These are phyloP conservation scores for Psammodynastes pulverulentus DNA, from an alignment of 2,113 vertebrate genomes.

Conservation along the genomic window DNA sequence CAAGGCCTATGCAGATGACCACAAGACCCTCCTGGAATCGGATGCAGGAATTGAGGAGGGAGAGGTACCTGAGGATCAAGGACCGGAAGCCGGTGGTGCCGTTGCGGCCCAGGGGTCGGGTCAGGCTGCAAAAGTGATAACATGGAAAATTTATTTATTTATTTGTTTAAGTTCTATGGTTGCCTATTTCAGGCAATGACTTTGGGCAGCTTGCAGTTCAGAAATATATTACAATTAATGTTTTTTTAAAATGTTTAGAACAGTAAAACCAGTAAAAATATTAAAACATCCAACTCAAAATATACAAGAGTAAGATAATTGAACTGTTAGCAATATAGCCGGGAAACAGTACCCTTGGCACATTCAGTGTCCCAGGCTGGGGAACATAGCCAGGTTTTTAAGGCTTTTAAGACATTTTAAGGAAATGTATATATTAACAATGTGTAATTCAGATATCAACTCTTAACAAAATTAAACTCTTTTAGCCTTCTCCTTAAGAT, in stretches of 20 bases:
- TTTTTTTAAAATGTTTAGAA: not conserved
- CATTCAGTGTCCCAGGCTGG: not conserved
- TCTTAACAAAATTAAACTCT: conserved; percentile 12
- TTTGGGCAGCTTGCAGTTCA: not conserved
- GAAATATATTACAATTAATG: not conserved
- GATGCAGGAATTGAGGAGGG: too few relatives aligned
- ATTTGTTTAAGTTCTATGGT: too few relatives aligned
- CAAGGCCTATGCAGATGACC: too few relatives aligned
- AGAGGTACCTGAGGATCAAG: too few relatives aligned
- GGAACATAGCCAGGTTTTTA: not conserved
- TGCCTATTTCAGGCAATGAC: not conserved
- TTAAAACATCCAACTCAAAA: not conserved
- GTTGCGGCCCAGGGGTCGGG: too few relatives aligned
- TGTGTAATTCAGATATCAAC: conserved; percentile 5
- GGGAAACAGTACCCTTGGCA: not conserved
- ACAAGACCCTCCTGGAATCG: too few relatives aligned
- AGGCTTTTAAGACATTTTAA: not conserved
- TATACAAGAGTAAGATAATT: not conserved
- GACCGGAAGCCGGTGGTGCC: too few relatives aligned
- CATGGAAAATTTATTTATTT: not conserved
- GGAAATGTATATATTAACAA: conserved; percentile 48
- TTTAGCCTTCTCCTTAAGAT: not conserved
- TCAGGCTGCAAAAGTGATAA: conserved; percentile 52
- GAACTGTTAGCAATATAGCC: not conserved
- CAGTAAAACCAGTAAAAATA: not conserved